Evolutionary conservation across 1,140 invertebrate species (phyloP), one percentile per base, ranked within the genome.

Genomic region (Nasonia vitripennis): DNA sequence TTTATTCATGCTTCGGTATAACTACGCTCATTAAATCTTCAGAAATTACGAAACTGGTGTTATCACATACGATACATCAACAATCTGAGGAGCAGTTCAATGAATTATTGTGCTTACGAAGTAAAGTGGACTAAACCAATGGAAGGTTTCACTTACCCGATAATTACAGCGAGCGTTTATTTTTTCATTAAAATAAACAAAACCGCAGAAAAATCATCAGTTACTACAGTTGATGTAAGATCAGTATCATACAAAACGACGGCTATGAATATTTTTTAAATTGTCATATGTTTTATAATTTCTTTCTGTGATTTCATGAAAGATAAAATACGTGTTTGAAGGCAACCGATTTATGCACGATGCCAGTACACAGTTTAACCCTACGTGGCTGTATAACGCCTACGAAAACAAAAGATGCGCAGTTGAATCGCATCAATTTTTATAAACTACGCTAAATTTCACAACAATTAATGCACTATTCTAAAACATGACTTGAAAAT

Each of bases 101-200:
- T 78, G 17, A 78, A 90, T 73, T 87, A 87, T 86, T 90, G 88
- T 23, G 78, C 51, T 17, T 91, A 89, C 70, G 77, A 90, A 68
- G 87, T 90, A 31, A 48, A 89, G n/a, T 92, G 91, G 91, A 91
- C 90, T 67, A 86, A 91, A 67, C 90, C 90, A 2, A 90, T 87
- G 17, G 67, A 84, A 1, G 83, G 79, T 9, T 91, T 89, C 78
- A 90, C 91, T 5, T 88, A 89, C 77, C 91, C 91, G 34, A 86
- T 88, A 86, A 88, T 91, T 2, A 89, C 85, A 41, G 89, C 88
- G 31, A 89, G 77, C 55, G 89, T 92, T 27, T 62, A 67, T 34
- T 27, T 90, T 84, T 23, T 89, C 91, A 20, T 87, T 27, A 74
- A 85, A 2, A 17, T 67, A 11, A 88, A 10, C 85, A n/a, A 62